Evolutionary conservation across 2,113 vertebrate species (phyloP).

Genomic region (Chaetura pelagica): DNA sequence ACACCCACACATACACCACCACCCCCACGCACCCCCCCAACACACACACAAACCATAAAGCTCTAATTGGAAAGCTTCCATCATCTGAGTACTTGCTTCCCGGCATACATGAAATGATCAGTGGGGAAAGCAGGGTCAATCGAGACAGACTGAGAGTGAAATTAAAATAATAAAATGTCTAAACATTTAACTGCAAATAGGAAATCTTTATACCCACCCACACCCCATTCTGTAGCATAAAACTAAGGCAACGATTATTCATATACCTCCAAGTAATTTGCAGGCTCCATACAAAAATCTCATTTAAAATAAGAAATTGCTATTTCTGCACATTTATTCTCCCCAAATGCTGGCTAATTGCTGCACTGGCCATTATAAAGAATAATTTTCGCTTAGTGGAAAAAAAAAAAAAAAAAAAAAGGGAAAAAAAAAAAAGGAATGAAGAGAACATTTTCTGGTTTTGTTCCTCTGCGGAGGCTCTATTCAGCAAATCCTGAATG

Average conservation of each 20-base stretch:
- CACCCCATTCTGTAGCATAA: slow-evolving; percentile 81
- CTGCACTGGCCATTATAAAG: slow-evolving; percentile 87
- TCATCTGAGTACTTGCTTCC: slow-evolving; percentile 78
- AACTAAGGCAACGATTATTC: slow-evolving; percentile 84
- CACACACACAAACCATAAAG: background rate
- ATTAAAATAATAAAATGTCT: slow-evolving; percentile 89
- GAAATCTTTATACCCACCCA: slow-evolving; percentile 85
- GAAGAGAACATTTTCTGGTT: slow-evolving; percentile 91
- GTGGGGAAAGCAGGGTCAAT: slow-evolving; percentile 81
- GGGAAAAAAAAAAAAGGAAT: slow-evolving; percentile 83
- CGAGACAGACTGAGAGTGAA: slow-evolving; percentile 81
- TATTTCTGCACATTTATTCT: slow-evolving; percentile 87
- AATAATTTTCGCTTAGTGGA: slow-evolving; percentile 89
- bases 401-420: slow-evolving; percentile 71
- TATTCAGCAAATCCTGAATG: slow-evolving; percentile 94
- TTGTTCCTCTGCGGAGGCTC: slow-evolving; percentile 90
- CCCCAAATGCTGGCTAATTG: slow-evolving; percentile 89
- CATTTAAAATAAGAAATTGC: slow-evolving; percentile 89
- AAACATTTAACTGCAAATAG: slow-evolving; percentile 87
- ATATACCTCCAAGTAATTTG: slow-evolving; percentile 87
- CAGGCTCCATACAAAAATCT: slow-evolving; percentile 84
- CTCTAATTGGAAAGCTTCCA: slow-evolving; percentile 79
- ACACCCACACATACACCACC: background rate
- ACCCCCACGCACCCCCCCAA: no score
- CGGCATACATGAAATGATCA: slow-evolving; percentile 79